These are phyloP conservation scores for Phenganax stokvisi DNA, from an alignment of 92 coral and sea anemone species.

Conservation along the genomic window DNA sequence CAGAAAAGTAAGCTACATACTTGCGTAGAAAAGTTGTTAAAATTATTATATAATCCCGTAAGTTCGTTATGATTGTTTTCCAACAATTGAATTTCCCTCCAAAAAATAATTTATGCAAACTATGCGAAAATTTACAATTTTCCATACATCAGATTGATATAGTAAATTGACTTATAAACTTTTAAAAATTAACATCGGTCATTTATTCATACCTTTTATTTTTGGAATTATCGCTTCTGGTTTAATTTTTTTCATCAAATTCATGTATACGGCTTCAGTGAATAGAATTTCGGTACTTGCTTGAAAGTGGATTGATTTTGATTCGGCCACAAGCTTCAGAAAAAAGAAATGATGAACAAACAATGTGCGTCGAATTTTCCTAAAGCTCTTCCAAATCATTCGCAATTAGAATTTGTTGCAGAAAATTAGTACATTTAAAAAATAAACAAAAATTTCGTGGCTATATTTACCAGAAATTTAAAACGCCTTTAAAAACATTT, in stretches of 20 bases:
- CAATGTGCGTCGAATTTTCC: too few species aligned
- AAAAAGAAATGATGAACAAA: neutral
- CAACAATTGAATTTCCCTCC: conserved; percentile 38
- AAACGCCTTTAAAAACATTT: too few species aligned
- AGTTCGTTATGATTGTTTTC: neutral
- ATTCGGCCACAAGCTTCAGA: neutral
- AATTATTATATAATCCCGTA: neutral
- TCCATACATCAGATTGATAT: too few species aligned
- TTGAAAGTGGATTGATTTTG: neutral
- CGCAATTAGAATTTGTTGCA: too few species aligned
- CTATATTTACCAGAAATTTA: too few species aligned
- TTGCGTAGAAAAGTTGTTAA: neutral
- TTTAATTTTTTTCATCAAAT: neutral
- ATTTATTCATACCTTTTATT: neutral
- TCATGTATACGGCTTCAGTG: neutral
- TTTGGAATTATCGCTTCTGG: neutral
- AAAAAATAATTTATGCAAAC: conserved; percentile 2
- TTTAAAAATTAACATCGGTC: too few species aligned
- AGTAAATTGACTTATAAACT: too few species aligned
- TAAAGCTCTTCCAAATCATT: too few species aligned
- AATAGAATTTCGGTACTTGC: neutral
- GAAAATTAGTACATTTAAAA: too few species aligned
- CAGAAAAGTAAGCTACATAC: neutral
- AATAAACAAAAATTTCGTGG: too few species aligned
- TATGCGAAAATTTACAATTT: neutral